These are phyloP conservation scores for Calliopum simillimum DNA, from an alignment of 2,888 invertebrate species.

Conservation along the genomic window DNA sequence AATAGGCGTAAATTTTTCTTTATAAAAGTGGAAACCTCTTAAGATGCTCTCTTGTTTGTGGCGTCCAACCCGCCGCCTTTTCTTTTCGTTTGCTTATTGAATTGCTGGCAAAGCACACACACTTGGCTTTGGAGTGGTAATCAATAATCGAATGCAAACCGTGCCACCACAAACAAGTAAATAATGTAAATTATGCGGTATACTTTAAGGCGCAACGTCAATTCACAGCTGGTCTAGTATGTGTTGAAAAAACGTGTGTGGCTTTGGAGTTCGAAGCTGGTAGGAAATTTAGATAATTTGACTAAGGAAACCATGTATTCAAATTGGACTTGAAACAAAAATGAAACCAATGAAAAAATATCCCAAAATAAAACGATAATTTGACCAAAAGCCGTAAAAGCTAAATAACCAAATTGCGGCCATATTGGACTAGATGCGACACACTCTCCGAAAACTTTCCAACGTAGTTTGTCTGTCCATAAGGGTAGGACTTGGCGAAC, in stretches of 20 bases:
- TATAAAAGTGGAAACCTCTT: not conserved
- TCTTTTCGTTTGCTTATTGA: not conserved
- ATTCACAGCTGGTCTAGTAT: not conserved
- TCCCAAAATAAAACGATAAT: no score
- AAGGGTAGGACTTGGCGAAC: no score
- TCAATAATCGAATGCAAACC: conserved; percentile 11
- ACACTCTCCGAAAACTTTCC: no score
- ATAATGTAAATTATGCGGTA: conserved; percentile 21
- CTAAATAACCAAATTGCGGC: no score
- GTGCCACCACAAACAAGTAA: not conserved
- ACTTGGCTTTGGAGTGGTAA: not conserved
- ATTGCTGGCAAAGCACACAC: conserved; percentile 1
- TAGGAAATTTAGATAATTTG: no score
- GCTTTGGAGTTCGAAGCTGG: not conserved
- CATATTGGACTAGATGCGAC: no score
- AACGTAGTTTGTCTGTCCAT: no score
- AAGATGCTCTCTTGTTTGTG: not conserved
- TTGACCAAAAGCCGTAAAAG: no score
- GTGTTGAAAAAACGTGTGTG: not conserved
- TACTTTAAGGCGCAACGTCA: conserved; percentile 15
- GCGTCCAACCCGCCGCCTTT: not conserved
- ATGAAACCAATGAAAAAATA: no score
- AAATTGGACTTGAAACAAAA: no score
- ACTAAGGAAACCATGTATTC: no score
- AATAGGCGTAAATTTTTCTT: not conserved